Evolutionary conservation across 1,140 invertebrate species (phyloP), one percentile per base, ranked within the genome.

Genomic region (Heliconius eleuchia): DNA sequence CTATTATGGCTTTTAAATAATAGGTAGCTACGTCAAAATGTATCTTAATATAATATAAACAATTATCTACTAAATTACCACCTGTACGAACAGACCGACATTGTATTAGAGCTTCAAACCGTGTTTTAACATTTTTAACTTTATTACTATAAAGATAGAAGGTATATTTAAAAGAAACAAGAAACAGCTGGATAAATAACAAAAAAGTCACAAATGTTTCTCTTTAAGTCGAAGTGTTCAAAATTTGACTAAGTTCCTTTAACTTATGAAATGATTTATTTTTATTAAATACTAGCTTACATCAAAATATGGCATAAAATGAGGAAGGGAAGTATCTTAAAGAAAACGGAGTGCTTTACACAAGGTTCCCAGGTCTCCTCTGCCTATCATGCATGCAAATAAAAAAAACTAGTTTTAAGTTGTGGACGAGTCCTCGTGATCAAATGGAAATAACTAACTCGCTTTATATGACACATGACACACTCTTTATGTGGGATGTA

Each of bases 71-170:
- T 27, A 13, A 66, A 30, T 66, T 4, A 66, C 42, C 60, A 66
- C 60, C 23, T 66, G 60, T 66, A 66, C 60, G 60, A 66, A 66
- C 27, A 66, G 60, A 66, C 3, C 27, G 23, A 66, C 60, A 66
- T 66, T 66, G 11, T 27, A 27, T n/a, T 66, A n/a, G 6, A 60
- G 6, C 6, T n/a, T 27, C 0, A 23, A 46, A 16, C 55, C 11
- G 6, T 11, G 6, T 19, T n/a, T 60, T 23, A 23, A 46, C 0
- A 8, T 3, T 60, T 9, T 60, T 8, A 23, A 3, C 55, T 60
- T 23, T 23, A 60, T 11, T 23, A 60, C n/a, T 23, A 23, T 57
- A 7, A 9, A 0, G 6, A 9, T 57, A 60, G n/a, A 13, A 23
- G 19, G n/a, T 60, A 23, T 27, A n/a, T 60, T 66, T 27, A 30